Percentiles rank a stretch among this genome's conserved stretches.
Evolutionary conservation across 2,113 vertebrate species (phyloP).

Genomic region (Phyllostomus hastatus): DNA sequence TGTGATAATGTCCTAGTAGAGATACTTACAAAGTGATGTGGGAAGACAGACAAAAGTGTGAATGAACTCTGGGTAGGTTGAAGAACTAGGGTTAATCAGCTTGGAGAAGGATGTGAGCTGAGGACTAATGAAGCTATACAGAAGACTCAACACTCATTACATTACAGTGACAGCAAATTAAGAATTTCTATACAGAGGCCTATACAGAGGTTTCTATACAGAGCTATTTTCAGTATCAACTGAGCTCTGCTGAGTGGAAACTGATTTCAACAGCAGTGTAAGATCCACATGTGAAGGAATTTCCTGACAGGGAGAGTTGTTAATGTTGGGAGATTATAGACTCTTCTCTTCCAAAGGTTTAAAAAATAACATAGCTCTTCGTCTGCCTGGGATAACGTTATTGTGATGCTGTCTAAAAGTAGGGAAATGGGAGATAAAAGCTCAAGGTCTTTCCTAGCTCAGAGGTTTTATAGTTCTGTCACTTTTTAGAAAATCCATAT

Average conservation of each 20-base stretch:
- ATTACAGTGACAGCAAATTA: slow-evolving; percentile 45
- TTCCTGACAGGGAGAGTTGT: slow-evolving; percentile 48
- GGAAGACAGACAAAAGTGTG: background rate
- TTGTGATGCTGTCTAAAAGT: slow-evolving; percentile 41
- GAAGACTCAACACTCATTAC: slow-evolving; percentile 50
- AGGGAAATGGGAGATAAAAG: slow-evolving; percentile 35
- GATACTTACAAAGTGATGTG: background rate
- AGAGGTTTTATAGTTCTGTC: slow-evolving; percentile 39
- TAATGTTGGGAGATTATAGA: slow-evolving; percentile 34
- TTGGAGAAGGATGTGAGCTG: slow-evolving; percentile 22
- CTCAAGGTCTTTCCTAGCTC: slow-evolving; percentile 32
- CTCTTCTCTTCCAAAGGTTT: slow-evolving; percentile 58
- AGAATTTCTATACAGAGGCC: slow-evolving; percentile 46
- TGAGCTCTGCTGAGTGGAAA: slow-evolving; percentile 46
- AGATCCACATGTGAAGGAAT: slow-evolving; percentile 41
- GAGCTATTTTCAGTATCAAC: slow-evolving; percentile 39
- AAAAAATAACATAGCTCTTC: slow-evolving; percentile 57
- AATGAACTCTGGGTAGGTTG: background rate
- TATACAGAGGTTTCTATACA: background rate
- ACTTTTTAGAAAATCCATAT: slow-evolving; percentile 6
- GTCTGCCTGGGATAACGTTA: slow-evolving; percentile 43
- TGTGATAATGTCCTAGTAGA: background rate
- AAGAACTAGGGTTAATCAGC: slow-evolving; percentile 32
- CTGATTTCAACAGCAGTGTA: slow-evolving; percentile 51
- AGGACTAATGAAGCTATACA: slow-evolving; percentile 38